Evolutionary conservation across 2,113 vertebrate genomes (phyloP).

Genomic region (Phyllostomus discolor): DNA sequence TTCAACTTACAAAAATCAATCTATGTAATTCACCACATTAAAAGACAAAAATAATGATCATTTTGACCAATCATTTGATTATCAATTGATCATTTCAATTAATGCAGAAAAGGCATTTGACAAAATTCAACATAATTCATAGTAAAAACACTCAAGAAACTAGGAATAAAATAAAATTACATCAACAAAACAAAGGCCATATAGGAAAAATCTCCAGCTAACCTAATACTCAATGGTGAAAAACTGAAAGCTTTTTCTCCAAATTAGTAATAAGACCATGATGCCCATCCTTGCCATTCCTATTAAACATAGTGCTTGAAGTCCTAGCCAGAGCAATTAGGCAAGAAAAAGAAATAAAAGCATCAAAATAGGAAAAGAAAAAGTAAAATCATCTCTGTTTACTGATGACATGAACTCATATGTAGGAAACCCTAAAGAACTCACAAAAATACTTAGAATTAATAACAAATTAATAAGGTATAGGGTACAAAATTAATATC

Average conservation of each 20-base stretch:
- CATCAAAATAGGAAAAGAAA: neutral
- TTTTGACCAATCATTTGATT: neutral
- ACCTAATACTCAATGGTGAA: neutral
- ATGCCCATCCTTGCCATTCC: neutral
- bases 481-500: neutral
- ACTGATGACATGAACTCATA: neutral
- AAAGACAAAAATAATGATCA: neutral
- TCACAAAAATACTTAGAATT: neutral
- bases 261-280: neutral
- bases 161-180: neutral
- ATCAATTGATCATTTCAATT: neutral
- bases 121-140: neutral
- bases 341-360: neutral
- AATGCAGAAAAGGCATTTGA: neutral
- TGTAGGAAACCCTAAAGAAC: neutral
- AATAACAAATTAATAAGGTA: neutral
- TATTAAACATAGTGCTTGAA: neutral
- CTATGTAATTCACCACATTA: neutral
- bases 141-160: neutral
- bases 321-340: neutral
- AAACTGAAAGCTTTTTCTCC: neutral
- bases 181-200: neutral
- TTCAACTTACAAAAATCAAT: neutral
- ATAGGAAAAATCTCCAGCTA: neutral
- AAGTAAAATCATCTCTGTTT: neutral